These are phyloP conservation scores for Pristionchus maxplancki DNA, from an alignment of 2,888 invertebrate species.

Conservation along the genomic window DNA sequence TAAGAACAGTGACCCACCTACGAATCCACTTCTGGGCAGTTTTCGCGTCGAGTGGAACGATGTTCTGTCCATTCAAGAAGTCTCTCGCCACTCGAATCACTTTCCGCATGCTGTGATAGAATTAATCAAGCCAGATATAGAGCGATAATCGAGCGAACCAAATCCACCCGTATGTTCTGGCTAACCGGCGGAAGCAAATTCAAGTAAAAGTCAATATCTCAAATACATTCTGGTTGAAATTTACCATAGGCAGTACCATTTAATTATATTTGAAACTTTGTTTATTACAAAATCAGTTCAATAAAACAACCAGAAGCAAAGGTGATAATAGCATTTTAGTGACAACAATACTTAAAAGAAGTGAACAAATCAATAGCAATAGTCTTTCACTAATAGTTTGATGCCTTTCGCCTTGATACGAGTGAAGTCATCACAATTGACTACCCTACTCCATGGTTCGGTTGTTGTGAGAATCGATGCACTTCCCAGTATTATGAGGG, in stretches of 20 bases:
- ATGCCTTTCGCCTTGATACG: background rate
- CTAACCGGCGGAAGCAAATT: too few relatives aligned
- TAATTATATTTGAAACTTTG: too few relatives aligned
- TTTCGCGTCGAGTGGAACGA: background rate
- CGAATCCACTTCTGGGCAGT: background rate
- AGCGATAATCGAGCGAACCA: too few relatives aligned
- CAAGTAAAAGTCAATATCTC: too few relatives aligned
- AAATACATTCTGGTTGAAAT: too few relatives aligned
- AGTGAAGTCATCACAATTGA: background rate
- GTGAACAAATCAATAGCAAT: background rate
- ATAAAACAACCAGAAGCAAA: background rate
- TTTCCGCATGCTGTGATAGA: too few relatives aligned
- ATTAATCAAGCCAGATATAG: too few relatives aligned
- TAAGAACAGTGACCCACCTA: background rate
- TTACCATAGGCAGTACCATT: too few relatives aligned
- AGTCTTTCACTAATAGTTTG: background rate
- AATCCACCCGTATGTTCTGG: too few relatives aligned
- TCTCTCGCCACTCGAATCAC: background rate
- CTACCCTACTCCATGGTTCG: background rate
- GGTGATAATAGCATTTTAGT: background rate
- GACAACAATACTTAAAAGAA: background rate
- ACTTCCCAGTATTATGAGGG: background rate
- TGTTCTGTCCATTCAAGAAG: background rate
- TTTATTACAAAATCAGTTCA: background rate
- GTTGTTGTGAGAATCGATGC: background rate